These are phyloP conservation scores for Columba guinea DNA, from an alignment of 2,797 vertebrate species.

Conservation along the genomic window DNA sequence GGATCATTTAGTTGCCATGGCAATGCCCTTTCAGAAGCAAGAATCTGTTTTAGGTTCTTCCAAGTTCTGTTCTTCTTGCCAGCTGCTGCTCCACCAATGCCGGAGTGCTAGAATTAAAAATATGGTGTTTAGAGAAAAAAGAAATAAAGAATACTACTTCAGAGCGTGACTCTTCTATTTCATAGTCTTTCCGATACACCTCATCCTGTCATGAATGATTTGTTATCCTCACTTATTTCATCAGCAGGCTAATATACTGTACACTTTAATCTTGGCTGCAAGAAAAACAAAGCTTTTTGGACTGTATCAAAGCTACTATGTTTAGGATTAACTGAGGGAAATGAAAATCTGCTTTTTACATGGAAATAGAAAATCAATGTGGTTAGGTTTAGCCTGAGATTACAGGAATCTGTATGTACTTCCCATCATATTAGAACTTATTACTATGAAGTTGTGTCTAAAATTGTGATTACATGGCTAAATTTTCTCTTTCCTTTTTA, in stretches of 20 bases:
- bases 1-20: constrained; percentile 96
- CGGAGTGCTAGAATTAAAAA: constrained; percentile 87
- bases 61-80: constrained; percentile 98
- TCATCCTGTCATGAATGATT: constrained; percentile 33
- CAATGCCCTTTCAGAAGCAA: constrained; percentile 91
- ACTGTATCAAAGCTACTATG: constrained; percentile 24
- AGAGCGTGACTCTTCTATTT: constrained; percentile 21
- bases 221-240: constrained; percentile 36
- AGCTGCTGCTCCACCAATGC: constrained; percentile 94
- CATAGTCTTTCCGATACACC: neutral
- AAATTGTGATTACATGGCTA: constrained; percentile 25
- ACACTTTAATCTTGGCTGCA: constrained; percentile 37
- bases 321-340: constrained; percentile 43
- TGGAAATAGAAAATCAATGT: constrained; percentile 28
- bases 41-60: constrained; percentile 99
- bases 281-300: constrained; percentile 33
- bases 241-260: neutral
- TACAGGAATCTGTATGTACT: constrained; percentile 41
- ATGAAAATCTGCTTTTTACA: constrained; percentile 50
- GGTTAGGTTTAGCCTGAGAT: constrained; percentile 42
- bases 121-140: constrained; percentile 22
- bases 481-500: constrained; percentile 10
- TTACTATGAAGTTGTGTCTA: constrained; percentile 29
- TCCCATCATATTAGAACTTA: constrained; percentile 38
- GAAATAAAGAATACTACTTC: neutral